Evolutionary conservation across 2,888 invertebrate species (phyloP), one percentile per base, ranked within the genome.

Genomic region (Melinopterus prodromus): DNA sequence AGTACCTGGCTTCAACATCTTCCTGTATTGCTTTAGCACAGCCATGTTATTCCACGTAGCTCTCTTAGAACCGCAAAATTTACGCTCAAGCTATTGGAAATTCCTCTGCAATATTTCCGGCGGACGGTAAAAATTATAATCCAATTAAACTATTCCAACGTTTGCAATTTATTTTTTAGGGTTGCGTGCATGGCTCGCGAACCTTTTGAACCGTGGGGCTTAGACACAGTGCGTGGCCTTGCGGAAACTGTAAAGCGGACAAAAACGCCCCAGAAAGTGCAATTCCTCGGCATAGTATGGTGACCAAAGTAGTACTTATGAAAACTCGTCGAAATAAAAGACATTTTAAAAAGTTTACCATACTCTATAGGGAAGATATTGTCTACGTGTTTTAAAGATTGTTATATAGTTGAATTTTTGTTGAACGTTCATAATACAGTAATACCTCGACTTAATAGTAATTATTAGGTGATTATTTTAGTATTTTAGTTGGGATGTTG

Each of bases 1-100:
- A 85, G 89, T 96, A 38, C 93, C 93, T 69, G 92, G 93, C 84
- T 95, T 95, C 83, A 93, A 92, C 78, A 90, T 94, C 75, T 90
- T 95, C 80, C 89, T 96, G 38, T 96, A 96, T 87, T 93, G 95
- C 82, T 90, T 95, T 81, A 94, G 95, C 83, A 96, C 96, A 5
- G 94, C 95, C 12, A 89, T 94, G 81, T 91, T 96, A 69, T 95
- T 96, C 87, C 95, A 96, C 88, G 93, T 93, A 6, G 95, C 94
- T 78, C 92, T 96, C 69, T 85, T 96, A 80, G 97, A 97, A 87
- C 95, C 96, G 0, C 93, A 94, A 80, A 94, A 93, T 86, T 88
- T 97, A 82, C 91, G 96, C 82, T 91, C 93, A n/a, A 95, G 95
- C 79, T 97, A 97, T 89, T 96, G 94, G 92, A 95, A 94, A 87